phyloP scores from a whole-genome alignment of 1,140 invertebrate genomes.

The Cydia pomonella region DNA sequence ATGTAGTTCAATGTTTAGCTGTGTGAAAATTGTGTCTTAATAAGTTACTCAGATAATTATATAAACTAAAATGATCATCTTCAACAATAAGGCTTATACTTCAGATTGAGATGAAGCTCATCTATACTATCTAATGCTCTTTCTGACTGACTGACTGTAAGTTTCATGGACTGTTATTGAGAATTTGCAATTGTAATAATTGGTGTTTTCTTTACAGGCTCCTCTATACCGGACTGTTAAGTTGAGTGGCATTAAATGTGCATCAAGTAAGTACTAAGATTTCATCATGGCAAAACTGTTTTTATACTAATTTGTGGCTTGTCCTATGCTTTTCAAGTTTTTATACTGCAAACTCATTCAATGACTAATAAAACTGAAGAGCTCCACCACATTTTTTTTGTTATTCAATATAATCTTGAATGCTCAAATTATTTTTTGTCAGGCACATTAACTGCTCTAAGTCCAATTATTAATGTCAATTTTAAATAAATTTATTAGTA shows the following conservation, averaged over 20 bases:
- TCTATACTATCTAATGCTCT: neutral
- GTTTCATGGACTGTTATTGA: neutral
- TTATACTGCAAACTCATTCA: too few relatives aligned
- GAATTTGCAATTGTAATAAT: neutral
- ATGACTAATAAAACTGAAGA: too few relatives aligned
- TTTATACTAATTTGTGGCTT: neutral
- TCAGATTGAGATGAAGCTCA: neutral
- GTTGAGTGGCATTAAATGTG: constrained; percentile 67
- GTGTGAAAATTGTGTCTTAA: neutral
- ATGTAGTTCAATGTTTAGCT: neutral
- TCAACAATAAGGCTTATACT: neutral
- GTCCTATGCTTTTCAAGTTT: neutral
- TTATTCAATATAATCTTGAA: too few relatives aligned
- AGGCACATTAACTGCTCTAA: too few relatives aligned
- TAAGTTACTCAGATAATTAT: neutral
- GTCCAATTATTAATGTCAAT: too few relatives aligned
- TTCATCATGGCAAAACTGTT: constrained; percentile 20
- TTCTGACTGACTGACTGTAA: neutral
- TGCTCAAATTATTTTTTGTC: too few relatives aligned
- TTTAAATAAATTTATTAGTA: too few relatives aligned
- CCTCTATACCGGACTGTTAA: constrained; percentile 62
- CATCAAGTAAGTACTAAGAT: constrained; percentile 67
- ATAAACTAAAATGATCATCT: neutral
- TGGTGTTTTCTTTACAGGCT: constrained; percentile 49
- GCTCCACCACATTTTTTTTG: too few relatives aligned